Base-by-base conservation (phyloP, 2,113 vertebrate genomes). In the Gymnogyps californianus region DNA sequence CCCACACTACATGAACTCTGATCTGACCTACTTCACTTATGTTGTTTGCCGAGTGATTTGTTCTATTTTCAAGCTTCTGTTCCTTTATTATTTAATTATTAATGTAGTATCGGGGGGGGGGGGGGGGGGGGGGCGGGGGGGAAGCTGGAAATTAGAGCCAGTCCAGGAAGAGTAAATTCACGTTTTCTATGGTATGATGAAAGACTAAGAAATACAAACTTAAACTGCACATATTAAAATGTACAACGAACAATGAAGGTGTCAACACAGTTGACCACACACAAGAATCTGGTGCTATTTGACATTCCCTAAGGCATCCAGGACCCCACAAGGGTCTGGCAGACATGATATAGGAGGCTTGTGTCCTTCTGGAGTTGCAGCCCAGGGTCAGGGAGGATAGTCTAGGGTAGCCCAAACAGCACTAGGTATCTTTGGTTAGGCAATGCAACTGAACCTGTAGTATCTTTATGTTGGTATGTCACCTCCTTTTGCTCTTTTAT, bases 51-150 rank as follows among this genome's bases (percentile, higher is more conserved):
- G 17, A 78, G 9, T 28, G 25, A 36, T 69, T 80, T 79, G 6
- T 34, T 81, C 12, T 58, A 7, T 72, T 44, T 77, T 64, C n/a
- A 78, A 76, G 19, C 11, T 20, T 82, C 21, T 78, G 2, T 47
- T 46, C 10, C 57, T 75, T 81, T 83, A 38, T 72, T 40, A 79
- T 55, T 83, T 31, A 77, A 59, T 79, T 82, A 36, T 42, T 79
- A 74, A 71, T 75, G 8, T 51, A 58, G 7, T 19, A 21, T 16
- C 4, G 9, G 16, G 1, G 0, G 6, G 5, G 7, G 8, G 2
- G 1, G 0, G 4, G 1, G 3, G 6, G 16, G 2, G 3, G 4
- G 9, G 40, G 5, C 38, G 17, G 24, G 4, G 6, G 7, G 51
- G 13, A 21, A 49, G 58, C 70, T n/a, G 40, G 18, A 54, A 76